phyloP scores from a whole-genome alignment of 37 sponge, comb jelly and placozoan species.

The Oopsacas minuta region DNA sequence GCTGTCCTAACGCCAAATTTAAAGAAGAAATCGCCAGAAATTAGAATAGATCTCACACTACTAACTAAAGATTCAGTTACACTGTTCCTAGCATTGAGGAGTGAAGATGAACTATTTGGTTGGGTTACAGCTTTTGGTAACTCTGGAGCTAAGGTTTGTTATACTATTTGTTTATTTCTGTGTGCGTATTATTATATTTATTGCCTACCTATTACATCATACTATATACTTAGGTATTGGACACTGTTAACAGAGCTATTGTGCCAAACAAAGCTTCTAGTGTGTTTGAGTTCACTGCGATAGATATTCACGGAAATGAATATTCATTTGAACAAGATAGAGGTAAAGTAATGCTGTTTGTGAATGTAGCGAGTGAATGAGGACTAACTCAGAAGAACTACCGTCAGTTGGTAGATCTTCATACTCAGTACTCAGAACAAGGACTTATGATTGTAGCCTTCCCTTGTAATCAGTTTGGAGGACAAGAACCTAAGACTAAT shows the following conservation, averaged over 20 bases:
- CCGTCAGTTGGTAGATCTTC: conserved; percentile 46
- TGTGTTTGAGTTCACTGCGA: conserved; percentile 32
- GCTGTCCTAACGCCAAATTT: background rate
- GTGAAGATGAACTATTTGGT: conserved; percentile 13
- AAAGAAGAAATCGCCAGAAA: background rate
- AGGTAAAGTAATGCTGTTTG: conserved; percentile 57
- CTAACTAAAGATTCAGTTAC: background rate
- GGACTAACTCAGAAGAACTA: conserved; percentile 79
- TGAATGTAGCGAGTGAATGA: conserved; percentile 86
- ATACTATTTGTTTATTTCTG: too few species aligned
- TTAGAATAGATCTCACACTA: background rate
- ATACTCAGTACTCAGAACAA: conserved; percentile 28
- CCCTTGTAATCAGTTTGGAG: conserved; percentile 91
- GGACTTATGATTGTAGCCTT: conserved; percentile 64
- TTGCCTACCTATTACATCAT: too few species aligned
- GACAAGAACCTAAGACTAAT: conserved; percentile 73
- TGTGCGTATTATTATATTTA: too few species aligned
- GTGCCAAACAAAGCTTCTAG: background rate
- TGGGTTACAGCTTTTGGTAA: background rate
- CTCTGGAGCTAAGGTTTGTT: conserved; percentile 15
- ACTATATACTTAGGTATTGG: too few species aligned
- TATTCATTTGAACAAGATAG: conserved; percentile 26
- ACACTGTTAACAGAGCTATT: too few species aligned
- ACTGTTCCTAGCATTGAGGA: background rate
- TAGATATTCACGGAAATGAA: conserved; percentile 36